Percentiles rank a stretch among this genome's conserved stretches.
These are phyloP conservation scores for Hystrix cristata DNA, from an alignment of 2,113 vertebrate genomes.

Conservation along the genomic window DNA sequence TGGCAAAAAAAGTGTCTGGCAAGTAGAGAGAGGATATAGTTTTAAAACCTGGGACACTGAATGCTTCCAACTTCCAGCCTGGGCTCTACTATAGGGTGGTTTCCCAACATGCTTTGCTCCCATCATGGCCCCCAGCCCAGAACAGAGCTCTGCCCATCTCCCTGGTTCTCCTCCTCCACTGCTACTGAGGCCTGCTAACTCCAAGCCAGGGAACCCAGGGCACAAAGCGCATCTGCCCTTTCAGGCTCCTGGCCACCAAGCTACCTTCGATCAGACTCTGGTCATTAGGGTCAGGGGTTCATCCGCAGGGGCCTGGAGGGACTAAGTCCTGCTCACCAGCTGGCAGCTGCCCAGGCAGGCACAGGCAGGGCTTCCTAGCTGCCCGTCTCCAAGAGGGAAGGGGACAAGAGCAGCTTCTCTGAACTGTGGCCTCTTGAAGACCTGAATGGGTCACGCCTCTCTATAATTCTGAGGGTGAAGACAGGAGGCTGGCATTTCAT, in stretches of 20 bases:
- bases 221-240: not conserved
- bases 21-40: not conserved
- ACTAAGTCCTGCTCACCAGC: not conserved
- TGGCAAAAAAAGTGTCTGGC: not conserved
- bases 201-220: not conserved
- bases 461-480: not conserved
- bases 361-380: not conserved
- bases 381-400: not conserved
- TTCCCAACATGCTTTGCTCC: rapidly evolving
- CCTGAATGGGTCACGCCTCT: not conserved
- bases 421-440: rapidly evolving
- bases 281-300: not conserved
- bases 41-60: rapidly evolving
- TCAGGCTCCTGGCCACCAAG: not conserved
- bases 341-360: not conserved
- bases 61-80: rapidly evolving
- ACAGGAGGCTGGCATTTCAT: not conserved
- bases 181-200: not conserved
- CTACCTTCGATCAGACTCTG: not conserved
- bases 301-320: not conserved
- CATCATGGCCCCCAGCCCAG: not conserved
- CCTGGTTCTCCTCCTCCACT: not conserved
- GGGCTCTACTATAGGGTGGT: not conserved
- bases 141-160: not conserved
- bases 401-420: not conserved